Evolutionary conservation across 1,140 invertebrate species (phyloP).

Genomic region (Hestina assimilis): DNA sequence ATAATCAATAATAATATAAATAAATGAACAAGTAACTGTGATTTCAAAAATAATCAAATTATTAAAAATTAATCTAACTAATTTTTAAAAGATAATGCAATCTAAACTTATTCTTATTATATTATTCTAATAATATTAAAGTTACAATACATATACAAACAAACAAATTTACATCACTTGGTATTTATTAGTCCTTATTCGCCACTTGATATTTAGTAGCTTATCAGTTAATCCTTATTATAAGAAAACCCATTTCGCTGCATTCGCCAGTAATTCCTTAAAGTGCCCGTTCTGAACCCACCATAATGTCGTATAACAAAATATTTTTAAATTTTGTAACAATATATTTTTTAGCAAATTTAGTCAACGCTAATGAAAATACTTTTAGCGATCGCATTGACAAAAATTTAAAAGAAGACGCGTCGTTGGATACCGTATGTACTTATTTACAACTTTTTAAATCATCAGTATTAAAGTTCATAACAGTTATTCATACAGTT

Average conservation of each 20-base stretch:
- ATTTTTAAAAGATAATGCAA: no score
- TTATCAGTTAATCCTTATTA: slow-evolving; percentile 1
- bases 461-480: no score
- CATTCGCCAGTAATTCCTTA: background rate
- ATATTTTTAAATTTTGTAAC: background rate
- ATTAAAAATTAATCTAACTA: no score
- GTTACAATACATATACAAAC: background rate
- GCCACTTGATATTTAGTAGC: no score
- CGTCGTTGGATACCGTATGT: slow-evolving; percentile 61
- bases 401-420: slow-evolving; percentile 51
- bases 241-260: background rate
- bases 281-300: background rate
- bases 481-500: no score
- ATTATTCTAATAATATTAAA: no score
- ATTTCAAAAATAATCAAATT: no score
- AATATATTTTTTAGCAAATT: background rate
- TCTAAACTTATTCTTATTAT: no score
- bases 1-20: no score
- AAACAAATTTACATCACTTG: background rate
- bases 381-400: background rate
- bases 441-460: background rate
- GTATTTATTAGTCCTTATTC: background rate
- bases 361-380: background rate
- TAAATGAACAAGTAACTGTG: no score
- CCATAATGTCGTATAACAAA: background rate